Conservation (phyloP, 2,888 invertebrate genomes). For the Emmelina monodactyla region DNA sequence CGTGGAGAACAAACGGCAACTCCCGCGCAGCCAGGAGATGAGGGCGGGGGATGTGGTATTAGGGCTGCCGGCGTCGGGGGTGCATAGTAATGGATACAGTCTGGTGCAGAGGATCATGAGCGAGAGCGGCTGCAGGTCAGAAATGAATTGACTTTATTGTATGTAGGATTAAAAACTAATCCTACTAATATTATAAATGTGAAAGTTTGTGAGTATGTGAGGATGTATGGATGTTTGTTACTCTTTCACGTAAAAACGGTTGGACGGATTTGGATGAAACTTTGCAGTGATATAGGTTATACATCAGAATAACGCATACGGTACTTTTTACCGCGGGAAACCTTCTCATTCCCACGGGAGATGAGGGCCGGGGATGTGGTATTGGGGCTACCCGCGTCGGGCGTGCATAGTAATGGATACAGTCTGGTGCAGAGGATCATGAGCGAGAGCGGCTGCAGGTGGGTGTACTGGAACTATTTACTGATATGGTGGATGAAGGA, state of each 20-base stretch:
- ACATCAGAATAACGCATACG: too few relatives aligned
- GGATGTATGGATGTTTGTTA: too few relatives aligned
- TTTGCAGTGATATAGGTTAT: too few relatives aligned
- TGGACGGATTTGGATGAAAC: too few relatives aligned
- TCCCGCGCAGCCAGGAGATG: conserved; percentile 76
- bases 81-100: conserved; percentile 96
- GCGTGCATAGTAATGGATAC: conserved; percentile 95
- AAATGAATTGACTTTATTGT: not conserved
- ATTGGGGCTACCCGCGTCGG: conserved; percentile 87
- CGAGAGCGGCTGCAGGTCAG: conserved; percentile 66
- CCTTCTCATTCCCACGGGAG: too few relatives aligned
- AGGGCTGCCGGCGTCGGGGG: conserved; percentile 87
- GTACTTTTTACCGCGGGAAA: too few relatives aligned
- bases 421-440: conserved; percentile 86
- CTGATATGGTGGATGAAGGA: too few relatives aligned
- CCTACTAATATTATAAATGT: too few relatives aligned
- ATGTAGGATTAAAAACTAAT: too few relatives aligned
- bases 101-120: conserved; percentile 82
- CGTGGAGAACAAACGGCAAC: conserved; percentile 74
- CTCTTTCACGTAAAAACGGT: too few relatives aligned
- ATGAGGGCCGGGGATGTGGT: conserved; percentile 81
- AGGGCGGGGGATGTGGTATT: conserved; percentile 80
- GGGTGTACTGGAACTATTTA: too few relatives aligned
- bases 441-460: conserved; percentile 59
- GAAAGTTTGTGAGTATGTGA: too few relatives aligned